Evolutionary conservation across 2,888 invertebrate genomes (phyloP), one percentile per base, ranked within the genome.

Genomic region (Arrhopalites spinosus): DNA sequence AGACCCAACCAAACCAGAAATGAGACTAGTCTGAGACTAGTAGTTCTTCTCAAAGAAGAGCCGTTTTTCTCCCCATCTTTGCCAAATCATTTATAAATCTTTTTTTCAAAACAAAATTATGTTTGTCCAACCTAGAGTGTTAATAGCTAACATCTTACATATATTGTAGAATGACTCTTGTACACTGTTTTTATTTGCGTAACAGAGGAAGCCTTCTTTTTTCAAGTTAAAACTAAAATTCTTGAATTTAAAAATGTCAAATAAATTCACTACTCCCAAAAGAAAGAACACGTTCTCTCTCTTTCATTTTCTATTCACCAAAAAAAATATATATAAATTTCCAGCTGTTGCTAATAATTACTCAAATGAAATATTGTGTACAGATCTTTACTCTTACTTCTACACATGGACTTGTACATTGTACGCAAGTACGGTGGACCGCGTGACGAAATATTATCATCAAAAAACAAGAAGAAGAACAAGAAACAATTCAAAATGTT

Each of bases 111-210:
- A 47, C 1, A n/a, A 64, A 64, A 64, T 36, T n/a, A n/a, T 45
- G 66, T 45, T 45, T 66, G 45, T 45, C 45, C 45, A 45, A 66
- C 66, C 45, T 23, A 36, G 36, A 66, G 45, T 66, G 66, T 45
- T 66, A 66, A 43, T 66, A 66, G 66, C 36, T 45, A 66, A 45
- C 45, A 43, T 20, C 66, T 66, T 23, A n/a, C 29, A 30, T n/a
- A 30, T 64, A 25, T 25, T 45, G 45, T 45, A 45, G 11, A 66
- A 66, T 66, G n/a, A 66, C 66, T n/a, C n/a, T n/a, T n/a, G n/a
- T n/a, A 66, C 43, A 66, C 43, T 20, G 25, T 63, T 66, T 66
- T 69, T 50, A 50, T 69, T 50, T 69, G 53, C 69, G 69, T 69
- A 69, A 69, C 69, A 50, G 47, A 50, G 69, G 69, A 5, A 69